A percentile compares a stretch with the other conserved stretches of the same genome.
phyloP scores from a whole-genome alignment of 2,797 vertebrate species.

The Crocidura indochinensis region DNA sequence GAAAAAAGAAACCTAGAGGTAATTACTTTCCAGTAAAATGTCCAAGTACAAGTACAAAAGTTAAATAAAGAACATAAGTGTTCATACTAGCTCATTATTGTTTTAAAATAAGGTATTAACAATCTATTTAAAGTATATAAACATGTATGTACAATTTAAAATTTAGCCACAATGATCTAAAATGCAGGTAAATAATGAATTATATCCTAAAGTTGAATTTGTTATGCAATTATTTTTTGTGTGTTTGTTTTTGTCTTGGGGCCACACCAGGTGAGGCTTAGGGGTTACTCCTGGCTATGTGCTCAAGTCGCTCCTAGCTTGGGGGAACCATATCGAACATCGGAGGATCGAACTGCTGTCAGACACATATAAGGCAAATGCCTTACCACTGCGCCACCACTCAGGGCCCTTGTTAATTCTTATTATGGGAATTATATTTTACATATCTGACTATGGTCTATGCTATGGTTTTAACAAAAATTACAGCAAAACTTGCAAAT shows the following conservation, averaged over 20 bases:
- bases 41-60: not conserved
- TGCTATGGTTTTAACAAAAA: not conserved
- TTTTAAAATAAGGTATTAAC: not conserved
- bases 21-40: not conserved
- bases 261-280: too few relatives aligned
- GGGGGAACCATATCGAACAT: too few relatives aligned
- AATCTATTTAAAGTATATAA: not conserved
- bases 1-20: not conserved
- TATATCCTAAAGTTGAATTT: not conserved
- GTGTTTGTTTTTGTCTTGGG: too few relatives aligned
- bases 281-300: too few relatives aligned
- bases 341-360: too few relatives aligned
- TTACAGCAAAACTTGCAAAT: not conserved
- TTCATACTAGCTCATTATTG: not conserved
- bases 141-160: not conserved
- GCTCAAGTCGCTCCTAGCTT: too few relatives aligned
- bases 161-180: not conserved
- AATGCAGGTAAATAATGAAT: not conserved
- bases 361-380: too few relatives aligned
- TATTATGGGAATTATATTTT: not conserved
- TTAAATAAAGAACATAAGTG: not conserved
- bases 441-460: not conserved
- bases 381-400: too few relatives aligned
- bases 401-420: not conserved
- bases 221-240: not conserved